Evolutionary conservation across 2,888 invertebrate genomes (phyloP).

Genomic region (Tricholauxania praeusta): DNA sequence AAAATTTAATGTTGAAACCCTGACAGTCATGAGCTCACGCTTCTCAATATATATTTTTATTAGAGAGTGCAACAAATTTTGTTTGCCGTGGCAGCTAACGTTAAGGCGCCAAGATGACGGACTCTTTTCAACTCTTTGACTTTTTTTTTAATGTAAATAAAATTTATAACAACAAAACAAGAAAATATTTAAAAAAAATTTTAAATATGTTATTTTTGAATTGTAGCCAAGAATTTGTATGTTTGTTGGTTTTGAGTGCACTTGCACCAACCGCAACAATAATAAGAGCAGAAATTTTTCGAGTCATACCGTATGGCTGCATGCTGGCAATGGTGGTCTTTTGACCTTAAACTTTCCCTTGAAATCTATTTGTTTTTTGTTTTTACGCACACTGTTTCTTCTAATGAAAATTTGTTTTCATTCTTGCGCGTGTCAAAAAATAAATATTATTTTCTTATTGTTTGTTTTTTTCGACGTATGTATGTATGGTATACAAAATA

Average conservation of each 20-base stretch:
- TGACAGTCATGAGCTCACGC: too few species aligned
- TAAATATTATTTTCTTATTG: too few species aligned
- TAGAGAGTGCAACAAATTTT: too few species aligned
- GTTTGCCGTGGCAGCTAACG: too few species aligned
- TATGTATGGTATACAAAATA: too few species aligned
- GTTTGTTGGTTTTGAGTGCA: neutral
- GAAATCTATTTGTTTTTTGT: constrained; percentile 13
- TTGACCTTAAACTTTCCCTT: constrained; percentile 32
- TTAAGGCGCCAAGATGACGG: constrained; percentile 12
- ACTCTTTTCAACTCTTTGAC: constrained; percentile 2
- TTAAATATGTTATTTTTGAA: constrained; percentile 19
- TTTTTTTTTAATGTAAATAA: neutral
- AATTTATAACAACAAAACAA: constrained; percentile 8
- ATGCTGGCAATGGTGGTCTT: constrained; percentile 14
- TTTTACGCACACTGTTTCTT: neutral
- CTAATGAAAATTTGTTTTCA: too few species aligned
- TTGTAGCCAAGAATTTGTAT: constrained; percentile 18
- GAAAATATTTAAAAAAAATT: constrained; percentile 15
- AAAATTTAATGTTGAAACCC: too few species aligned
- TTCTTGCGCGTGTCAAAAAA: too few species aligned
- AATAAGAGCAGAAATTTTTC: constrained; percentile 3
- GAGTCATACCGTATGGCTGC: constrained; percentile 6
- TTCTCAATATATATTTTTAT: too few species aligned
- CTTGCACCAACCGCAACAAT: constrained; percentile 14
- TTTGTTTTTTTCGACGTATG: neutral